A percentile compares a stretch with the other conserved stretches of the same genome.
Conservation (phyloP, 2,888 invertebrate species). For the Pherbina coryleti region DNA sequence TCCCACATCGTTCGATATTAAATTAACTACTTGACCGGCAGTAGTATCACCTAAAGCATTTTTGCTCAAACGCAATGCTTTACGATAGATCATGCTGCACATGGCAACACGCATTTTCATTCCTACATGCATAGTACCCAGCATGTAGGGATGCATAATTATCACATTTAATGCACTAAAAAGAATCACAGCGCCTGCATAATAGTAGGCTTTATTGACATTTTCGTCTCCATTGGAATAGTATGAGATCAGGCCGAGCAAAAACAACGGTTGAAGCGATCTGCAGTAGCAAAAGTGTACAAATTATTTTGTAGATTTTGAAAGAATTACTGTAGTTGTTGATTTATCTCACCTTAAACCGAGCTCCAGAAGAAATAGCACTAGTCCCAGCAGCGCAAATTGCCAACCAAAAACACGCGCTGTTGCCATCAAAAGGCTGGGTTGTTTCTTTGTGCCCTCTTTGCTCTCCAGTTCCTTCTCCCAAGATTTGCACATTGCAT, state of each 20-base stretch:
- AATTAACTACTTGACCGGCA: conserved; percentile 83
- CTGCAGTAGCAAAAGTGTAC: conserved; percentile 63
- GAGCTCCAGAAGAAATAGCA: conserved; percentile 75
- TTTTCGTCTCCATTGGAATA: conserved; percentile 67
- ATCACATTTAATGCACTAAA: conserved; percentile 83
- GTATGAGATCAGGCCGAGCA: conserved; percentile 75
- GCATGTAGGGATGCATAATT: conserved; percentile 90
- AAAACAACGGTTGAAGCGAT: conserved; percentile 75
- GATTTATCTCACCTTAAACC: conserved; percentile 69
- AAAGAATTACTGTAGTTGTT: neutral
- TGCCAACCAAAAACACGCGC: conserved; percentile 74
- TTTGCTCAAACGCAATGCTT: conserved; percentile 77
- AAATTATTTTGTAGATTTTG: neutral
- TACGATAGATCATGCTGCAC: conserved; percentile 79
- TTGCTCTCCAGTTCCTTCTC: conserved; percentile 71
- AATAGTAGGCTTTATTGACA: conserved; percentile 77
- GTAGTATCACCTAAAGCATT: conserved; percentile 83
- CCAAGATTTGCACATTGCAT: conserved; percentile 74
- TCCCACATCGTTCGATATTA: conserved; percentile 95
- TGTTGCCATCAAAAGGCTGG: conserved; percentile 69
- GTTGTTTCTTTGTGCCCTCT: conserved; percentile 66
- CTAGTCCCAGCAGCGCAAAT: conserved; percentile 73
- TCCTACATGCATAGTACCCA: conserved; percentile 77
- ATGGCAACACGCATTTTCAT: conserved; percentile 79
- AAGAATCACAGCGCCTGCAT: conserved; percentile 79